Percentiles rank a stretch among this genome's conserved stretches.
phyloP scores from a whole-genome alignment of 2,888 invertebrate genomes.

The Agrypnus murinus region DNA sequence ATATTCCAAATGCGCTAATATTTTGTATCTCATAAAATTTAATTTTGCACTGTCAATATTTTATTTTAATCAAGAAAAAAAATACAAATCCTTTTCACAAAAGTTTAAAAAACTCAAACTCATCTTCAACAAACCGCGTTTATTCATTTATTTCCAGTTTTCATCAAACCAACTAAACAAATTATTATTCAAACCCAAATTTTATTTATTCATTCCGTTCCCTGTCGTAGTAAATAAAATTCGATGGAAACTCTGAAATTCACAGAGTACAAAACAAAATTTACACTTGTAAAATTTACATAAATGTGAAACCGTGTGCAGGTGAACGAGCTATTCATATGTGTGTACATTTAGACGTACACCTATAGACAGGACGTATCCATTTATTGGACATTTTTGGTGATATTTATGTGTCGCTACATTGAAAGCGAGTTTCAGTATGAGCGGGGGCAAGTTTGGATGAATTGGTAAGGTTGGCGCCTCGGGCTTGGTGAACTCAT shows the following conservation, averaged over 20 bases:
- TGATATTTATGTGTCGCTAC: conserved; percentile 49
- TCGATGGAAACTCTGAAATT: conserved; percentile 40
- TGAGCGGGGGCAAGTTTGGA: conserved; percentile 45
- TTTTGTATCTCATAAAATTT: no score
- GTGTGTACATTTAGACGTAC: conserved; percentile 35
- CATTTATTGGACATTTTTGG: conserved; percentile 46
- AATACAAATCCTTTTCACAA: no score
- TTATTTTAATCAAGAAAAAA: no score
- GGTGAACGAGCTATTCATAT: conserved; percentile 39
- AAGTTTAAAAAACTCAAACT: no score
- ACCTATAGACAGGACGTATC: conserved; percentile 43
- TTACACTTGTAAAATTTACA: conserved; percentile 51
- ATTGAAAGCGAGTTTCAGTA: conserved; percentile 49
- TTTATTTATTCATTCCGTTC: conserved; percentile 39
- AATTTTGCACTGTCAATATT: no score
- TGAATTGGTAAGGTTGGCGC: conserved; percentile 52
- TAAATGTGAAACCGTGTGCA: conserved; percentile 40
- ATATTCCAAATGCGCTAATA: no score
- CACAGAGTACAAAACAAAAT: conserved; percentile 46
- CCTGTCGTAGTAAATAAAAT: conserved; percentile 38
- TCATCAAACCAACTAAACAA: not conserved
- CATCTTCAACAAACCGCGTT: no score
- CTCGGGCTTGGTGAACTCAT: conserved; percentile 58
- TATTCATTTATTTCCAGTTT: no score
- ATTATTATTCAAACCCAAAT: conserved; percentile 26